phyloP scores from a whole-genome alignment of 2,113 vertebrate species.

The Ranitomeya imitator region DNA sequence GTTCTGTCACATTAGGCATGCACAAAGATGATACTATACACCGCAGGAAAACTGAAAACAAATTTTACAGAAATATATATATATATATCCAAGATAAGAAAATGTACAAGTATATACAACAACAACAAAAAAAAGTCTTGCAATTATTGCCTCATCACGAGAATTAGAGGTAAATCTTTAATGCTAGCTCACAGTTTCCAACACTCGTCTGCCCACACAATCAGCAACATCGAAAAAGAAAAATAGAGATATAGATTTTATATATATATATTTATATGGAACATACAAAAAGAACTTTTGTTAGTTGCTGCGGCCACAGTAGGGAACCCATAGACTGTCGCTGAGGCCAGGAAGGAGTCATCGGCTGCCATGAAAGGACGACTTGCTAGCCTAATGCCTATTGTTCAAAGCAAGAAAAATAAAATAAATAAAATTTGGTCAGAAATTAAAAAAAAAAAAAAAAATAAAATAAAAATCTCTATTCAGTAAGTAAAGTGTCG shows the following conservation, averaged over 20 bases:
- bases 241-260: background rate
- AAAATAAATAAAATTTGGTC: conserved; percentile 77
- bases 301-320: background rate
- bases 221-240: background rate
- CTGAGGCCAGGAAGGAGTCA: background rate
- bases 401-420: conserved; percentile 61
- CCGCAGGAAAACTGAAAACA: conserved; percentile 64
- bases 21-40: conserved; percentile 84
- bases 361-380: conserved; percentile 38
- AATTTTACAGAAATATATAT: conserved; percentile 70
- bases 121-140: conserved; percentile 67
- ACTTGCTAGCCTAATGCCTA: conserved; percentile 66
- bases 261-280: background rate
- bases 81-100: conserved; percentile 78
- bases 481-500: conserved; percentile 80
- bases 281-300: background rate
- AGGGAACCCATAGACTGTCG: background rate
- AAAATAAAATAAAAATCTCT: background rate
- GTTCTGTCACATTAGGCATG: conserved; percentile 84
- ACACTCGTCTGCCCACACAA: background rate
- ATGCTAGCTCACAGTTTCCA: conserved; percentile 74
- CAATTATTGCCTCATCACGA: conserved; percentile 97
- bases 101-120: conserved; percentile 94
- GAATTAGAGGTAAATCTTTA: conserved; percentile 83
- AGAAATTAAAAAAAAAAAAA: conserved; percentile 61